These are phyloP conservation scores for Prolemur simus DNA, from an alignment of 2,113 vertebrate species.

Conservation along the genomic window DNA sequence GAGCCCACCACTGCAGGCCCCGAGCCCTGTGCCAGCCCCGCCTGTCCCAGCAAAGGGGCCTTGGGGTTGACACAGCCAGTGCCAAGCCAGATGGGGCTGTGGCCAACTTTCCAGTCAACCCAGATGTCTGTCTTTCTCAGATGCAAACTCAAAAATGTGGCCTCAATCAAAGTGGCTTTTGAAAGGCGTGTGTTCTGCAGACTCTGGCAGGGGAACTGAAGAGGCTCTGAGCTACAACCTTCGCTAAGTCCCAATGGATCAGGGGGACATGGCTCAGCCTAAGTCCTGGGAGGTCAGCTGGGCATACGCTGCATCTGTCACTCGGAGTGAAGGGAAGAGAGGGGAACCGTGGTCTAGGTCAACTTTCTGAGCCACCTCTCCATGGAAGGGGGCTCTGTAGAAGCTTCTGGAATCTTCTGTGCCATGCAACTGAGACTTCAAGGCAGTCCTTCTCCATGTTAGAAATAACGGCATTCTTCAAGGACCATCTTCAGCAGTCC, in stretches of 20 bases:
- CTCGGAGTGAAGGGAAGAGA: neutral
- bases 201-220: neutral
- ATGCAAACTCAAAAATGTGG: slow-evolving; percentile 81
- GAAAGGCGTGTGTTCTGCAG: slow-evolving; percentile 28
- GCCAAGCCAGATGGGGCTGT: slow-evolving; percentile 79
- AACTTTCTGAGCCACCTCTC: neutral
- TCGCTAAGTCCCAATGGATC: neutral
- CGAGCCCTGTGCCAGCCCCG: slow-evolving; percentile 53
- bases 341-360: neutral
- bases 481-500: neutral
- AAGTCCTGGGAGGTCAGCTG: neutral
- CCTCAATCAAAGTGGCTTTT: slow-evolving; percentile 52
- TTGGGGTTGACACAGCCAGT: slow-evolving; percentile 59
- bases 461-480: neutral
- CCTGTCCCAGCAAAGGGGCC: slow-evolving; percentile 69
- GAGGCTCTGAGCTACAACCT: neutral
- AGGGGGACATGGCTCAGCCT: neutral
- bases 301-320: neutral
- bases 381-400: neutral
- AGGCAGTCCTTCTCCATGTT: neutral
- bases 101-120: slow-evolving; percentile 84
- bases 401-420: slow-evolving; percentile 31
- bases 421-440: neutral
- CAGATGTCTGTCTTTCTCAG: slow-evolving; percentile 80
- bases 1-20: slow-evolving; percentile 71